phyloP scores from a whole-genome alignment of 2,113 vertebrate genomes.

The Bothrops jararaca region DNA sequence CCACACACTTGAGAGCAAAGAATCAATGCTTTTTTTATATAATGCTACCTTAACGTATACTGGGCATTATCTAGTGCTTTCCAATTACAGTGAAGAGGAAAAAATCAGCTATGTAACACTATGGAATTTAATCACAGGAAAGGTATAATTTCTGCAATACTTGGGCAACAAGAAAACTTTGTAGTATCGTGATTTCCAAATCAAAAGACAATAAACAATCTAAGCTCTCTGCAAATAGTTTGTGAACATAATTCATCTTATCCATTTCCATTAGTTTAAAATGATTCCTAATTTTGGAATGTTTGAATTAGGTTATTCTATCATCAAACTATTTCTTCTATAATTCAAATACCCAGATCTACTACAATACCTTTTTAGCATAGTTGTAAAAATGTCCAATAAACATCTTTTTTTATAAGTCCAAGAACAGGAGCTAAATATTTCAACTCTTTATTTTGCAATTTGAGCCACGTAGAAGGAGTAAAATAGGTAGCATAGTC shows the following conservation, averaged over 20 bases:
- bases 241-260: constrained; percentile 8
- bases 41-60: constrained; percentile 52
- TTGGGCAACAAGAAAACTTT: not conserved
- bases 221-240: not conserved
- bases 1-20: constrained; percentile 56
- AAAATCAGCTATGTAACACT: constrained; percentile 58
- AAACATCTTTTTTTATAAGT: not conserved
- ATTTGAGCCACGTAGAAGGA: not conserved
- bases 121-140: constrained; percentile 56
- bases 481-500: not conserved
- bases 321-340: not conserved
- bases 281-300: not conserved
- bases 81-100: constrained; percentile 54
- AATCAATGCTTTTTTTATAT: constrained; percentile 60
- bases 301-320: not conserved
- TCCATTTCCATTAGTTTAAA: constrained; percentile 4
- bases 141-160: constrained; percentile 27
- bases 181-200: not conserved
- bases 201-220: not conserved
- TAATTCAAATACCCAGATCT: not conserved
- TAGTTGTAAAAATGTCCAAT: not conserved
- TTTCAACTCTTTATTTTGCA: not conserved
- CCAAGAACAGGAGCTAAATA: not conserved
- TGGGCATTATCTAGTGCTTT: constrained; percentile 57
- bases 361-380: not conserved